These are phyloP conservation scores for Dasypus novemcinctus DNA, from an alignment of 2,113 vertebrate species.

Conservation along the genomic window DNA sequence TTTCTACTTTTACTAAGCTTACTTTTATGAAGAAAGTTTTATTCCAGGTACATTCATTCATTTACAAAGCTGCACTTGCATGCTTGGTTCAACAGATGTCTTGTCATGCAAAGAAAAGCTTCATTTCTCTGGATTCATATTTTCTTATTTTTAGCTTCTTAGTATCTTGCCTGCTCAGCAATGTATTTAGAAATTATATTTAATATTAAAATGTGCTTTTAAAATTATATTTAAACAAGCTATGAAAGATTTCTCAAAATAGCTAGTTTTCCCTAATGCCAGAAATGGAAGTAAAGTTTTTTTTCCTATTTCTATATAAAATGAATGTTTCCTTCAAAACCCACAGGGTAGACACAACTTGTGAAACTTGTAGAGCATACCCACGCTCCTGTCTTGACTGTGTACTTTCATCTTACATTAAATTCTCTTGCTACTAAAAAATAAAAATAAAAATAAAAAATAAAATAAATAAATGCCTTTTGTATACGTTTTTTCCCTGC, in stretches of 20 bases:
- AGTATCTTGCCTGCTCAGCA: neutral
- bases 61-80: neutral
- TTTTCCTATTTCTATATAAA: neutral
- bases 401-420: too few species aligned
- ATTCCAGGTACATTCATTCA: neutral
- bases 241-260: neutral
- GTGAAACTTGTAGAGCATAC: too few species aligned
- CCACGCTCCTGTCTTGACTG: too few species aligned
- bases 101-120: neutral
- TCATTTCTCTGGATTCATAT: neutral
- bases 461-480: neutral
- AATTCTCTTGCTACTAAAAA: too few species aligned
- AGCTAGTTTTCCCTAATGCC: neutral
- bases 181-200: constrained; percentile 11
- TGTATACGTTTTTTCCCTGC: neutral
- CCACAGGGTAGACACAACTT: neutral
- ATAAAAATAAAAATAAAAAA: too few species aligned
- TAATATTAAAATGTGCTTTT: neutral
- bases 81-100: neutral
- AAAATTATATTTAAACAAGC: neutral
- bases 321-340: neutral
- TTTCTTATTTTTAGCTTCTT: neutral
- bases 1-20: neutral
- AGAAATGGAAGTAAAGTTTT: neutral
- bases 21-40: neutral